phyloP scores from a whole-genome alignment of 1,140 invertebrate genomes.

The Lepidurus apus region DNA sequence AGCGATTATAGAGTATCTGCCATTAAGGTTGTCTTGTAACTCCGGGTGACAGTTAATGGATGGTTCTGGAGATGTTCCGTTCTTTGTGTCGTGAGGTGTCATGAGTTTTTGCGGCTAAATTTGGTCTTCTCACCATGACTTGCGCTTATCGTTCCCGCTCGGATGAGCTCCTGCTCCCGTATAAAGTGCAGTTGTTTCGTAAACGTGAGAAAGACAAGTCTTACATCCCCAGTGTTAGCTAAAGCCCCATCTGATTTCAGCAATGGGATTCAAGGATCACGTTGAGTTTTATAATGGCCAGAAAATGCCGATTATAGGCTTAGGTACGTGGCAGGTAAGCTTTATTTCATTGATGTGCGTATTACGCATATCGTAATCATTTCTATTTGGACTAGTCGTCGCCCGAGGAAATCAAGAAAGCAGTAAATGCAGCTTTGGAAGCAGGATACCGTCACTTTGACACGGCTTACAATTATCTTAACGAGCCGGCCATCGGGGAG shows the following conservation, averaged over 20 bases:
- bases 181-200: background rate
- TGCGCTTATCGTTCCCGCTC: background rate
- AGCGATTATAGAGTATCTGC: background rate
- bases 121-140: background rate
- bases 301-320: constrained; percentile 66
- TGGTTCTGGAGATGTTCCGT: background rate
- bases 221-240: background rate
- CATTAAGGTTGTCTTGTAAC: background rate
- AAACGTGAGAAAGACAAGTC: background rate
- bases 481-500: constrained; percentile 46
- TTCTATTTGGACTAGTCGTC: constrained; percentile 22
- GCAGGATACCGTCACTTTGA: constrained; percentile 65
- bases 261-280: constrained; percentile 25
- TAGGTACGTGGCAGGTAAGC: constrained; percentile 67
- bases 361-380: background rate
- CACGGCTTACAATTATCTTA: constrained; percentile 57
- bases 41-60: background rate
- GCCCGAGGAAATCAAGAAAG: constrained; percentile 53
- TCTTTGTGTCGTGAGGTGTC: background rate
- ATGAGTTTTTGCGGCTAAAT: background rate
- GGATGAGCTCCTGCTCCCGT: background rate
- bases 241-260: background rate
- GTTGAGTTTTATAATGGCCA: constrained; percentile 45
- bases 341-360: constrained; percentile 36
- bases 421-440: constrained; percentile 61